These are phyloP conservation scores for Pan paniscus DNA, from an alignment of 2,113 vertebrate species.

Conservation along the genomic window DNA sequence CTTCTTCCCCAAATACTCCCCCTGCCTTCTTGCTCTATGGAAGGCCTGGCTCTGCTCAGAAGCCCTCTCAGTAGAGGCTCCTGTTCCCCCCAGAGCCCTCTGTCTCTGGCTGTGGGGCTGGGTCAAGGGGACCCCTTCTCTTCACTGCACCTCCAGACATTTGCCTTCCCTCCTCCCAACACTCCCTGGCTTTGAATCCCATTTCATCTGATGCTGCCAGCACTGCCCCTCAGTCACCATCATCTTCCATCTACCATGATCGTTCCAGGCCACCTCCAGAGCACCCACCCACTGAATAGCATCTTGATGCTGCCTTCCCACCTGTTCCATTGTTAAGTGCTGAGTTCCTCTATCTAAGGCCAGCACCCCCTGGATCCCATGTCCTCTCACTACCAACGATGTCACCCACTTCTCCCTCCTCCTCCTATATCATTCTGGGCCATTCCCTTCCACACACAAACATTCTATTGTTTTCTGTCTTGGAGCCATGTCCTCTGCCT, in stretches of 20 bases:
- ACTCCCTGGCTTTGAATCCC: not conserved
- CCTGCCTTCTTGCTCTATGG: not conserved
- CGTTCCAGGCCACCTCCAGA: fast-evolving
- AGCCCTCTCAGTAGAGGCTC: not conserved
- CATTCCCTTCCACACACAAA: not conserved
- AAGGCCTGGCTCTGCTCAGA: not conserved
- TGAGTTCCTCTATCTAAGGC: not conserved
- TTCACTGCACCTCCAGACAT: not conserved
- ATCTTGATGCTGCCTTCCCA: not conserved
- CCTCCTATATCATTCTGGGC: not conserved
- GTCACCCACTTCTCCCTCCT: not conserved
- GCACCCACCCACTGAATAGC: fast-evolving
- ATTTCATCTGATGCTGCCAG: not conserved
- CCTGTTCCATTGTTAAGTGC: not conserved
- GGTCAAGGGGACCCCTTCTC: no score
- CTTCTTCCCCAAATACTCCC: not conserved
- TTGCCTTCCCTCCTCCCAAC: fast-evolving
- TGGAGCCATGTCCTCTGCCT: not conserved
- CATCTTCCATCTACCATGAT: fast-evolving
- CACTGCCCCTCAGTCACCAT: fast-evolving
- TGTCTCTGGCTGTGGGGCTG: fast-evolving
- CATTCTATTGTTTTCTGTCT: not conserved
- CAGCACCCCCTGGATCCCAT: not conserved
- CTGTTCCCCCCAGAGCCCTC: not conserved
- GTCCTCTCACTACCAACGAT: no score